Conservation (phyloP, 2,888 invertebrate genomes). For the Bombylius discolor region DNA sequence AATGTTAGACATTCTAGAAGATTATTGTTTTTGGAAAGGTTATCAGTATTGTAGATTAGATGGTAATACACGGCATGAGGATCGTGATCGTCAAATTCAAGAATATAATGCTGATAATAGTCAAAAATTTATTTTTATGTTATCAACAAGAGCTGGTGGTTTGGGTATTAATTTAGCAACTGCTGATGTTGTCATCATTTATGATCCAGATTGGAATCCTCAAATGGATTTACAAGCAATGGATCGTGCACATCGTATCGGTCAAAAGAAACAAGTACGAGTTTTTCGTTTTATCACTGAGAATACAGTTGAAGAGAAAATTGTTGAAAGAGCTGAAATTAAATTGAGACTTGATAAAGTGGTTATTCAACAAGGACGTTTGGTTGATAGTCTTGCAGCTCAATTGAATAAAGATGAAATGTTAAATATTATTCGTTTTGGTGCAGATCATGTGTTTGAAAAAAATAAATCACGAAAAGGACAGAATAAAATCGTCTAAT, state of each 20-base stretch:
- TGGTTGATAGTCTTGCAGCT: constrained; percentile 74
- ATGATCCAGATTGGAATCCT: constrained; percentile 96
- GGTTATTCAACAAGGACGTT: constrained; percentile 90
- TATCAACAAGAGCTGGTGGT: constrained; percentile 90
- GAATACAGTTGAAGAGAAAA: constrained; percentile 93
- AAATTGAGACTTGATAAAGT: constrained; percentile 84
- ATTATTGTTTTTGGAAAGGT: constrained; percentile 75
- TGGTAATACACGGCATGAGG: constrained; percentile 89
- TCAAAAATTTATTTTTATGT: constrained; percentile 87
- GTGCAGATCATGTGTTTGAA: constrained; percentile 99
- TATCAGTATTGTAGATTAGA: constrained; percentile 73
- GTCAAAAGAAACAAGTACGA: constrained; percentile 79
- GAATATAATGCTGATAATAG: constrained; percentile 78
- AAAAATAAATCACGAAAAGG: no score
- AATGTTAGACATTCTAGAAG: constrained; percentile 83
- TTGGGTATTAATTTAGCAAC: constrained; percentile 89
- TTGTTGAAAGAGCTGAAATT: constrained; percentile 88
- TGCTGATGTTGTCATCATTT: constrained; percentile 87
- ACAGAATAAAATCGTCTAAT: no score
- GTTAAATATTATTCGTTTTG: constrained; percentile 96
- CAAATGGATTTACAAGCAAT: constrained; percentile 89
- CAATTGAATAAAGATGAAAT: constrained; percentile 88
- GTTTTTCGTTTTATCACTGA: constrained; percentile 88
- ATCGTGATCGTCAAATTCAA: constrained; percentile 79
- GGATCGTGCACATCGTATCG: constrained; percentile 94